Conservation (phyloP, 1,140 invertebrate species). For the Pseudachorutes palmiensis region DNA sequence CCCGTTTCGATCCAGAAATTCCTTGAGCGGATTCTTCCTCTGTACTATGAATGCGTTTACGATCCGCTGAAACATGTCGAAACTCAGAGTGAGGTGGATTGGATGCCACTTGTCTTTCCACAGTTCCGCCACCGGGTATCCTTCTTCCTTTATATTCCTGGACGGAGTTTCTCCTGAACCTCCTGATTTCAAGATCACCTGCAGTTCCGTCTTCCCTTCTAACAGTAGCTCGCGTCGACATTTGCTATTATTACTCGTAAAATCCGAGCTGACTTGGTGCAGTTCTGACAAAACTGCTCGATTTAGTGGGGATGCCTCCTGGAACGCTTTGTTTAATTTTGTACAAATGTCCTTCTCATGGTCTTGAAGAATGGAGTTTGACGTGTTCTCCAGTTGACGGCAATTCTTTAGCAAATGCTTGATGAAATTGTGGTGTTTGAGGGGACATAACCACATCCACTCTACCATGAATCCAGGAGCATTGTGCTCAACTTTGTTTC, state of each 20-base stretch:
- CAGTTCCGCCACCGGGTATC: not conserved
- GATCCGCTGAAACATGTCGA: not conserved
- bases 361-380: not conserved
- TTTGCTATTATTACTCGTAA: not conserved
- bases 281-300: not conserved
- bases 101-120: conserved; percentile 11
- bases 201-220: not conserved
- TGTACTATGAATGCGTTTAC: not conserved
- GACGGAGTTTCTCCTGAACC: not conserved
- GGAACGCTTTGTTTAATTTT: not conserved
- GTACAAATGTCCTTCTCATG: not conserved
- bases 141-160: not conserved
- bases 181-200: not conserved
- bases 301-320: not conserved
- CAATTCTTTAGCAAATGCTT: not conserved
- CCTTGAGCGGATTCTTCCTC: not conserved
- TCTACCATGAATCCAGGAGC: not conserved
- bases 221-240: not conserved
- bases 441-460: not conserved
- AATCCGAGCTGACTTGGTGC: not conserved
- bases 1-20: not conserved
- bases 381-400: not conserved
- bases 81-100: not conserved
- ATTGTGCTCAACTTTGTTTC: not conserved
- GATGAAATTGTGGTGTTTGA: not conserved